Evolutionary conservation across 2,888 invertebrate species (phyloP), one percentile per base, ranked within the genome.

Genomic region (Aphodius sticticus): DNA sequence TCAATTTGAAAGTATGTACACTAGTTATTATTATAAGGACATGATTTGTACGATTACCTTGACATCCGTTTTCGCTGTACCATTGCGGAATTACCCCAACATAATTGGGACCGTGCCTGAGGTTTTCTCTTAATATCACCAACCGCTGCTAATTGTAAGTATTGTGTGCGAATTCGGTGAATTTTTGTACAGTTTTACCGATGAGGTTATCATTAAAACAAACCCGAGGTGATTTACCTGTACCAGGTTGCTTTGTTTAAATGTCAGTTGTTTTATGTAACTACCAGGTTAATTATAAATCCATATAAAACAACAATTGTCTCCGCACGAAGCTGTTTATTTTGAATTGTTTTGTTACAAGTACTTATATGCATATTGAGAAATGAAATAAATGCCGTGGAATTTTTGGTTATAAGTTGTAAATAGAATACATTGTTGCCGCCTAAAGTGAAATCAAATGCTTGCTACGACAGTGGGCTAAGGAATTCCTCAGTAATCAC

Each of bases 81-180:
- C 53, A 53, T 53, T 53, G 1, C 4, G 53, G 53, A 53, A 53
- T 53, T 53, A 53, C 53, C 53, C 12, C 53, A 53, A 12, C 9
- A 7, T 53, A 53, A 53, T 53, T 53, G 53, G 53, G 12, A 5
- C 53, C 53, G 7, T 53, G 53, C 4, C 9, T 53, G 53, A 53
- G 53, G 53, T 53, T 53, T 26, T 26, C 26, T 53, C 53, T 53
- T 53, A 53, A 53, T 53, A 5, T 5, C 53, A 7, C 6, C 53
- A 53, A 53, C 12, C 53, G 53, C 7, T 12, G 53, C 7, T 53
- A 53, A 53, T 53, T 53, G 53, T 12, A 3, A n/a, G 7, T 53
- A 53, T 53, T 53, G 53, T 53, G 53, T 53, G 53, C 53, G 53
- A 53, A 53, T 53, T 53, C 53, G 53, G 53, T 53, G 53, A 53